Base-by-base conservation (phyloP, 2,888 invertebrate species). In the Drosophila kambysellisi region DNA sequence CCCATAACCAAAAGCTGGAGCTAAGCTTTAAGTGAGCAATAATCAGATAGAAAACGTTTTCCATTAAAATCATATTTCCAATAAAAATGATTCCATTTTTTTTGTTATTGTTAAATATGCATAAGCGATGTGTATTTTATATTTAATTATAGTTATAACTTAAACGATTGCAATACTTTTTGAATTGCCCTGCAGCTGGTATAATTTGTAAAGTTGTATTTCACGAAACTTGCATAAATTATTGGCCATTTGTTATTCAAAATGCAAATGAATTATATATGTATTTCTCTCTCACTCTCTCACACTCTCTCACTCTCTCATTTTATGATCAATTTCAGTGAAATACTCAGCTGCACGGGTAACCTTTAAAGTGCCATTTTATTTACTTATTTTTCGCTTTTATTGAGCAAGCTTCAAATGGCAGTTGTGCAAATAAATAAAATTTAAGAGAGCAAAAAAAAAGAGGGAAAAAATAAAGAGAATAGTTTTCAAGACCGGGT, bases 371-470 rank as follows among this genome's bases (percentile, higher is more conserved):
- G 62, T 83, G 84, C 77, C 77, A 76, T 83, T 84, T 84, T 83
- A 81, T 81, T 72, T 75, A 66, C 48, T 67, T 70, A 60, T 56
- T 60, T 71, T 70, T 37, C 12, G n/a, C 61, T 51, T 71, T 30
- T 50, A 37, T 67, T 63, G 79, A 70, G 76, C 69, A 67, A 64
- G 70, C 73, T 68, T 54, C 66, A 58, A 67, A 56, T 64, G 74
- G 54, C 84, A 85, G 85, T 84, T 85, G 84, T 85, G 73, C 82
- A 85, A 85, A 85, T 66, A 83, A 43, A 58, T 25, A 52, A 33
- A 17, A 30, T 30, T 48, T 30, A 20, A 56, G 51, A 52, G 54
- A n/a, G 17, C 8, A 6, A 51, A 51, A 8, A 8, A 35, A 11
- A 37, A 63, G 37, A 20, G 62, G 4, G 29, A 48, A 56, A 65